Percentiles rank a stretch among this genome's conserved stretches.
phyloP scores from a whole-genome alignment of 2,797 vertebrate genomes.

The Carcharodon carcharias region DNA sequence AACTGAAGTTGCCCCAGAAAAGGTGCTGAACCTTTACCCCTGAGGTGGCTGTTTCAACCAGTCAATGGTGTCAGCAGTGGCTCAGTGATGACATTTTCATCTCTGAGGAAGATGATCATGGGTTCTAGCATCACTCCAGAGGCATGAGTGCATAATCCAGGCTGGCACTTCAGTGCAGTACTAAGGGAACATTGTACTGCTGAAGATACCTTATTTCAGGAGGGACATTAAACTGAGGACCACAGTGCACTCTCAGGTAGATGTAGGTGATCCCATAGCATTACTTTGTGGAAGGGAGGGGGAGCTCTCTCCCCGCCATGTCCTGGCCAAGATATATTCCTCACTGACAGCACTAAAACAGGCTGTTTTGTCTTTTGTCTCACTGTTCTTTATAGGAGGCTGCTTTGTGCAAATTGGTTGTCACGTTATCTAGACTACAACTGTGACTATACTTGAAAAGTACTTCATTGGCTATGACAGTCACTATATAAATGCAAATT shows the following conservation, averaged over 20 bases:
- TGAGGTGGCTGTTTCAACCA: neutral
- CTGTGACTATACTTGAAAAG: neutral
- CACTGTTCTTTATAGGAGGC: neutral
- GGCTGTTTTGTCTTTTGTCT: neutral
- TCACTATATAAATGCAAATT: neutral
- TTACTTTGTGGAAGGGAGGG: neutral
- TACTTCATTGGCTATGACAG: neutral
- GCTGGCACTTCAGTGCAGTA: neutral
- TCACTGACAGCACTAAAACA: neutral
- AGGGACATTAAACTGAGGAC: too few relatives aligned
- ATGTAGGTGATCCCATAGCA: neutral
- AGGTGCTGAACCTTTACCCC: neutral
- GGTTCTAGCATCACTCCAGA: neutral
- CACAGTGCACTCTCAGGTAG: neutral
- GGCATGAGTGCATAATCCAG: neutral
- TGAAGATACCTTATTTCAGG: neutral
- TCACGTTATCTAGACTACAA: neutral
- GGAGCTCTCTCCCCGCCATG: neutral
- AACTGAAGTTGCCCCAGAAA: neutral
- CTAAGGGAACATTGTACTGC: neutral
- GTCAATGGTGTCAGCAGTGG: neutral
- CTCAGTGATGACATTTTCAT: neutral
- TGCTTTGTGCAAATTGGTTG: neutral
- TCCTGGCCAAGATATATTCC: neutral
- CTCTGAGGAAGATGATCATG: neutral